Evolutionary conservation across 1,140 invertebrate genomes (phyloP).

Genomic region (Drosophila burlai): DNA sequence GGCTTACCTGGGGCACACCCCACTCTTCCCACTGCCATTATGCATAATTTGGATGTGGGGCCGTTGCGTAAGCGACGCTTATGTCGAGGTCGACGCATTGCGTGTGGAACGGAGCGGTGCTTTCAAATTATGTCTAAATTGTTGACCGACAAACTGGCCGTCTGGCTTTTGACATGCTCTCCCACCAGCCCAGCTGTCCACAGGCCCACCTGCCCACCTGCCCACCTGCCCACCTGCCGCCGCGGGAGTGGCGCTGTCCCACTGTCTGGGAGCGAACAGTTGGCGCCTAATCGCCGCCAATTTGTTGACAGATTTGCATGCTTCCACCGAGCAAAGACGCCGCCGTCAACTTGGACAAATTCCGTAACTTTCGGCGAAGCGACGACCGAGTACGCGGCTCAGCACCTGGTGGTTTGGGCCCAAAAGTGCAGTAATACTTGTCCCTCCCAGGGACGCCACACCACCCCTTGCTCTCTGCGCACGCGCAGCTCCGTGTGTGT

Average conservation of each 20-base stretch:
- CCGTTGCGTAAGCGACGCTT: conserved; percentile 71
- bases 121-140: conserved; percentile 75
- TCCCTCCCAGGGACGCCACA: not conserved
- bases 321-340: conserved; percentile 37
- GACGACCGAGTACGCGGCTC: conserved; percentile 12
- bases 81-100: conserved; percentile 40
- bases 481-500: conserved; percentile 46
- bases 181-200: conserved; percentile 3
- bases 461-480: conserved; percentile 38
- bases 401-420: conserved; percentile 26
- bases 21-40: conserved; percentile 29
- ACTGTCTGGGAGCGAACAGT: conserved; percentile 16
- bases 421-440: conserved; percentile 16
- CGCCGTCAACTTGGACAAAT: conserved; percentile 44
- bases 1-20: conserved; percentile 28
- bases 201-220: not conserved
- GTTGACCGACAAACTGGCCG: conserved; percentile 44
- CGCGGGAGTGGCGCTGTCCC: conserved; percentile 10
- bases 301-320: conserved; percentile 74
- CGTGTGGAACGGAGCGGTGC: conserved; percentile 28
- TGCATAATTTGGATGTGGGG: conserved; percentile 76
- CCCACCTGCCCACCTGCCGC: conserved; percentile 10
- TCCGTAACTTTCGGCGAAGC: conserved; percentile 49
- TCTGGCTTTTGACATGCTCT: conserved; percentile 1
- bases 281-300: conserved; percentile 67